Conservation (phyloP, 2,888 invertebrate genomes). For the Metallyticus violacea region DNA sequence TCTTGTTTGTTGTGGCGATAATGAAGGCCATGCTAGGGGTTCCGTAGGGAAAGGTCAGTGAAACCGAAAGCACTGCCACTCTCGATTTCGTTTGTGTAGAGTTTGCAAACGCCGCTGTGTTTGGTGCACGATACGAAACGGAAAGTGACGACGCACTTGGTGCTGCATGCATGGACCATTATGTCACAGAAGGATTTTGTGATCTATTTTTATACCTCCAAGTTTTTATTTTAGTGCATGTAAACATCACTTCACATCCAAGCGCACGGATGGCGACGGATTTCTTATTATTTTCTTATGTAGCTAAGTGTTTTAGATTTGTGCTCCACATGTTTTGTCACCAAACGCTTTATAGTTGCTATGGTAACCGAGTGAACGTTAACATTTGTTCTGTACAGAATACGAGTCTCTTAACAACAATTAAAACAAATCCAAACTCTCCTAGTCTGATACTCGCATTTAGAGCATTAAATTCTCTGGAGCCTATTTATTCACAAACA, state of each 20-base stretch:
- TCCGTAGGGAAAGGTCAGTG: conserved; percentile 24
- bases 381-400: too few relatives aligned
- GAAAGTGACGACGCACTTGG: background rate
- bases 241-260: too few relatives aligned
- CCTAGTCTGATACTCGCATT: too few relatives aligned
- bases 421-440: too few relatives aligned
- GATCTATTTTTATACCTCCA: too few relatives aligned
- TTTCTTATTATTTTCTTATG: background rate
- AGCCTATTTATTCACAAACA: too few relatives aligned
- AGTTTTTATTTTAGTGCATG: background rate
- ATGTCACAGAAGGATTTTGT: background rate
- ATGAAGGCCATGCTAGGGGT: background rate
- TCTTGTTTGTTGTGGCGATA: background rate
- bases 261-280: too few relatives aligned
- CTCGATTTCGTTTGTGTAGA: background rate
- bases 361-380: background rate
- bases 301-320: background rate
- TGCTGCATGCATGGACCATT: background rate
- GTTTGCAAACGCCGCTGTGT: background rate
- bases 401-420: too few relatives aligned
- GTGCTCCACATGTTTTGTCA: background rate
- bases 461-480: too few relatives aligned
- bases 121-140: too few relatives aligned
- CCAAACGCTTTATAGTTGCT: background rate
- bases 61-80: conserved; percentile 14